These are phyloP conservation scores for Pterocles orientalis DNA, from an alignment of 2,113 vertebrate species.

Conservation along the genomic window DNA sequence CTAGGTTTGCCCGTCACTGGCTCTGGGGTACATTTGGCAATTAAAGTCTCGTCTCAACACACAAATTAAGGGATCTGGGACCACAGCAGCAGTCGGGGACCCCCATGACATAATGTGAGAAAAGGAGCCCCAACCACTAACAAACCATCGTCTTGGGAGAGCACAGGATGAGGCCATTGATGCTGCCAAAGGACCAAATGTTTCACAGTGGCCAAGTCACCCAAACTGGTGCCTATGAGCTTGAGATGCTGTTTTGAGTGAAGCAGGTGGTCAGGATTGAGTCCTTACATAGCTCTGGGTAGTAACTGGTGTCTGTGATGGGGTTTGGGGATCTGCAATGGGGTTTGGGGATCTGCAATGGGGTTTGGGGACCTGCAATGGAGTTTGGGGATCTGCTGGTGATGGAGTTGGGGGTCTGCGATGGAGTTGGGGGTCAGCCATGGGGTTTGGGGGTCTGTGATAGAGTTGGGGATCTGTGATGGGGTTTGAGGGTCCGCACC, in stretches of 20 bases:
- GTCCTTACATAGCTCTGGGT: background rate
- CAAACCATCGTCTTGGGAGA: accelerated
- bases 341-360: background rate
- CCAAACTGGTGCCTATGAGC: background rate
- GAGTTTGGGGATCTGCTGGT: background rate
- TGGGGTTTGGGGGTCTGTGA: background rate
- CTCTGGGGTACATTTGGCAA: accelerated
- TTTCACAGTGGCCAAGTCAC: background rate
- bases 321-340: background rate
- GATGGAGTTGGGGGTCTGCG: background rate
- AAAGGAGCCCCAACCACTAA: background rate
- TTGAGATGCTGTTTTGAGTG: background rate
- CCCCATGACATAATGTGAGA: background rate
- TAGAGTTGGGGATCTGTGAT: background rate
- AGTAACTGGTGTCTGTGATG: background rate
- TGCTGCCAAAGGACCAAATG: background rate
- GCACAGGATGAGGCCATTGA: accelerated
- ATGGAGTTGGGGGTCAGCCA: too few species aligned
- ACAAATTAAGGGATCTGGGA: accelerated
- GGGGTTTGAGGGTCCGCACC: background rate
- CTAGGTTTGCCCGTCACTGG: accelerated
- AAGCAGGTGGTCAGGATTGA: background rate
- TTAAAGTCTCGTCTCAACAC: background rate
- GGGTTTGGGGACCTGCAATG: background rate
- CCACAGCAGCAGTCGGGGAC: accelerated